A percentile compares a stretch with the other conserved stretches of the same genome.
phyloP scores from a whole-genome alignment of 2,113 vertebrate genomes.

The Tragelaphus strepsiceros region DNA sequence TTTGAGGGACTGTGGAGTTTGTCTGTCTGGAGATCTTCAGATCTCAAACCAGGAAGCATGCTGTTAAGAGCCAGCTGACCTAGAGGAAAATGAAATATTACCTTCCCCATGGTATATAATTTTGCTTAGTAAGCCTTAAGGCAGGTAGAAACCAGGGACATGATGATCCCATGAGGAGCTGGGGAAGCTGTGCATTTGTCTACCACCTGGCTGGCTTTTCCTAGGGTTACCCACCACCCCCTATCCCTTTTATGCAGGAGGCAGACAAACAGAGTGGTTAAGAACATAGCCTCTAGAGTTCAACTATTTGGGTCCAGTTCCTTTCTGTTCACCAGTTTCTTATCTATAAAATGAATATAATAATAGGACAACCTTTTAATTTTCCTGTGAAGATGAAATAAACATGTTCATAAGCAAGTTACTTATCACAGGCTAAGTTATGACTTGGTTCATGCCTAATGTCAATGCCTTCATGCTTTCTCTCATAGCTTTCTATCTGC shows the following conservation, averaged over 20 bases:
- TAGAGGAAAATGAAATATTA: conserved; percentile 77
- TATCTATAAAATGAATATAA: not conserved
- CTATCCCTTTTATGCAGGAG: not conserved
- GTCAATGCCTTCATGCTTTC: not conserved
- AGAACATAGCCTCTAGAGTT: not conserved
- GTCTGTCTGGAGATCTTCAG: conserved; percentile 83
- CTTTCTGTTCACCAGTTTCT: not conserved
- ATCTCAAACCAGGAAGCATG: conserved; percentile 55
- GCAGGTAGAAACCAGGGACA: not conserved
- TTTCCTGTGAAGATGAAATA: not conserved
- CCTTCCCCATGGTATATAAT: conserved; percentile 58
- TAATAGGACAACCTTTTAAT: not conserved
- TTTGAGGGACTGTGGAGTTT: conserved; percentile 80
- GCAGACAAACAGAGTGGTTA: not conserved
- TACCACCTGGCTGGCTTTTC: not conserved
- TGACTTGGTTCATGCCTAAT: not conserved
- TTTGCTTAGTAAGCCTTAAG: conserved; percentile 38
- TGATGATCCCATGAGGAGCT: conserved; percentile 55
- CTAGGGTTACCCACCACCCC: not conserved
- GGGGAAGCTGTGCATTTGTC: not conserved
- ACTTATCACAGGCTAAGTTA: not conserved
- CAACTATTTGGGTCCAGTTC: not conserved
- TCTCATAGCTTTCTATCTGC: not conserved
- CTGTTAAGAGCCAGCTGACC: conserved; percentile 72
- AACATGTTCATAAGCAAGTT: not conserved